Base-by-base conservation (phyloP, 2,797 vertebrate species). In the Darevskia nairensis region DNA sequence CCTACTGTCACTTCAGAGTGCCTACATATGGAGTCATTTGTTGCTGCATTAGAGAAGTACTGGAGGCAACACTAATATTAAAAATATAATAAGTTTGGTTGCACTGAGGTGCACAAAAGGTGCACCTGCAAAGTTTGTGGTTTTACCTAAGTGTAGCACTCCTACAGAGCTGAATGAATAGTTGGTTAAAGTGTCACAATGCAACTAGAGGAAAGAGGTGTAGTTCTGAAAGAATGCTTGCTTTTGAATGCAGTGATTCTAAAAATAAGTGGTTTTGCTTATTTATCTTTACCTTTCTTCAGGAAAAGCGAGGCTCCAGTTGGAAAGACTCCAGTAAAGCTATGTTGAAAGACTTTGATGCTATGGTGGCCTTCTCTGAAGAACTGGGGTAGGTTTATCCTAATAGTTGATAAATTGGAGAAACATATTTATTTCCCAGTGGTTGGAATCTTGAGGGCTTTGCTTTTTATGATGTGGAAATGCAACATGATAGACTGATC, bases 351-450 rank as follows among this genome's bases (percentile, higher is more conserved):
- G 98, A 98, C 92, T 99, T 99, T 82, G 97, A 98, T 82, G 97
- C 98, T 89, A 97, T 99, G 97, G 98, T 98, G 92, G 96, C 94
- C 71, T 99, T 97, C 96, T 99, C 98, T 17, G 98, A 97, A 93
- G 97, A 98, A 91, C 91, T 98, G 89, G 96, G 97, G 99, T 99
- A 91, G 98, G 98, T 97, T 83, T 9, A n/a, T 29, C 29, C 87
- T 88, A 90, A 39, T 44, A 64, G 19, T 64, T 61, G 0, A 1
- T 9, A 17, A 1, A 78, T 80, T 80, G 23, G 23, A 39, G 61
- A 75, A 77, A 29, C 82, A 11, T 39, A 29, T 84, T 75, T 46
- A n/a, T 64, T 81, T 74, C 39, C 6, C 6, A 4, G 17, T 2
- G 19, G 1, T 39, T 10, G 21, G 27, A 68, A 8, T 0, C 0